Percentiles rank a stretch among this genome's conserved stretches.
These are phyloP conservation scores for Drepanosiphum platanoidis DNA, from an alignment of 2,888 invertebrate genomes.

Conservation along the genomic window DNA sequence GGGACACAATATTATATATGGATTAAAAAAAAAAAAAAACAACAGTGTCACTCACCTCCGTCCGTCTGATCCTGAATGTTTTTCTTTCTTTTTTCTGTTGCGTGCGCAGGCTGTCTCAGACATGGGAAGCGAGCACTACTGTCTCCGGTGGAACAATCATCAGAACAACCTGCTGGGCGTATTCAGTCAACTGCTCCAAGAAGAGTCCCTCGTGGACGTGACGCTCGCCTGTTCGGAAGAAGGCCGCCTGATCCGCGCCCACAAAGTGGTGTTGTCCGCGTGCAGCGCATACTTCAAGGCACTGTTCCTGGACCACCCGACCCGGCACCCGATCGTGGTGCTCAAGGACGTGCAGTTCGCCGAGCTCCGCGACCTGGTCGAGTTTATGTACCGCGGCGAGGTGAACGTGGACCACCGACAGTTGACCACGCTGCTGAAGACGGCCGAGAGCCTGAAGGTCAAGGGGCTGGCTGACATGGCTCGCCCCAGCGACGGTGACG, in stretches of 20 bases:
- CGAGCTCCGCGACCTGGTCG: slow-evolving; percentile 89
- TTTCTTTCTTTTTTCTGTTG: too few relatives aligned
- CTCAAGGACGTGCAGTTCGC: slow-evolving; percentile 92
- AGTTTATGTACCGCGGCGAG: slow-evolving; percentile 97
- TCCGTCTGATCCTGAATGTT: too few relatives aligned
- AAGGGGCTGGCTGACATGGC: slow-evolving; percentile 94
- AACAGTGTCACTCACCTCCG: too few relatives aligned
- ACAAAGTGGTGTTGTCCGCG: slow-evolving; percentile 94
- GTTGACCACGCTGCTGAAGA: slow-evolving; percentile 88
- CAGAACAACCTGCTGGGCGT: slow-evolving; percentile 97
- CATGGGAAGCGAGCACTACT: slow-evolving; percentile 98
- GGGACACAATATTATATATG: too few relatives aligned
- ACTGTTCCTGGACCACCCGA: slow-evolving; percentile 91
- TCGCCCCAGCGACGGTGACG: slow-evolving; percentile 74
- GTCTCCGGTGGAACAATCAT: slow-evolving; percentile 99
- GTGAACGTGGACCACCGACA: slow-evolving; percentile 95
- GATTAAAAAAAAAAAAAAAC: too few relatives aligned
- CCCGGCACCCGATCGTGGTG: slow-evolving; percentile 92
- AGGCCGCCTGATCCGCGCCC: slow-evolving; percentile 93
- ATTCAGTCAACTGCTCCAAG: slow-evolving; percentile 94
- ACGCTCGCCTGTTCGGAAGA: slow-evolving; percentile 96
- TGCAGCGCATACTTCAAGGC: slow-evolving; percentile 95
- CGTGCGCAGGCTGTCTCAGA: slow-evolving; percentile 69
- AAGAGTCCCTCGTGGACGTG: slow-evolving; percentile 95
- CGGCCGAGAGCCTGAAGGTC: slow-evolving; percentile 91